A percentile compares a stretch with the other conserved stretches of the same genome.
Conservation (phyloP, 2,797 vertebrate species). For the Pangasius djambal region DNA sequence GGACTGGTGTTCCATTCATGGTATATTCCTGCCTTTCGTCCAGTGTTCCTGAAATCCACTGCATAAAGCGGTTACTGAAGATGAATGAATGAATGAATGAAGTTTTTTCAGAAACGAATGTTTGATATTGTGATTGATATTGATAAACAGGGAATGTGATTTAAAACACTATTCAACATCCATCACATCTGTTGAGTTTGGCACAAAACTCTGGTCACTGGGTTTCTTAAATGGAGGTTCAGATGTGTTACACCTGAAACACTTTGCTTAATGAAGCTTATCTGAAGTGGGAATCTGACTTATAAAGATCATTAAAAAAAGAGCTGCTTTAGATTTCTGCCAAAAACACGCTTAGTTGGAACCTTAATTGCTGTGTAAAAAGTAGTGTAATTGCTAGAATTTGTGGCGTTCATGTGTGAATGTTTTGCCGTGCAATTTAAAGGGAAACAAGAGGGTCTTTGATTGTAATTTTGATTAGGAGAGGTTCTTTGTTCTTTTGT, state of each 20-base stretch:
- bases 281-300: neutral
- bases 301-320: neutral
- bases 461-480: neutral
- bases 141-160: neutral
- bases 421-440: slow-evolving; percentile 1
- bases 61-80: neutral
- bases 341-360: neutral
- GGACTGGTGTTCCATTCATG: neutral
- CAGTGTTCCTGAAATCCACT: neutral
- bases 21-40: neutral
- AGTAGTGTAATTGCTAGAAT: neutral
- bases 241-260: slow-evolving; percentile 15
- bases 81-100: neutral
- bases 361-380: slow-evolving; percentile 3
- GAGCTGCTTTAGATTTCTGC: neutral
- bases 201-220: neutral
- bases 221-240: neutral
- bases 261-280: neutral
- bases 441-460: slow-evolving; percentile 62
- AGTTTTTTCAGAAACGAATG: neutral
- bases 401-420: neutral
- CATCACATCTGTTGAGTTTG: neutral
- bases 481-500: slow-evolving; percentile 19
- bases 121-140: slow-evolving; percentile 1
- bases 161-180: neutral